A percentile compares a stretch with the other conserved stretches of the same genome.
Conservation (phyloP, 2,797 vertebrate species). For the Triplophysa bombifrons region DNA sequence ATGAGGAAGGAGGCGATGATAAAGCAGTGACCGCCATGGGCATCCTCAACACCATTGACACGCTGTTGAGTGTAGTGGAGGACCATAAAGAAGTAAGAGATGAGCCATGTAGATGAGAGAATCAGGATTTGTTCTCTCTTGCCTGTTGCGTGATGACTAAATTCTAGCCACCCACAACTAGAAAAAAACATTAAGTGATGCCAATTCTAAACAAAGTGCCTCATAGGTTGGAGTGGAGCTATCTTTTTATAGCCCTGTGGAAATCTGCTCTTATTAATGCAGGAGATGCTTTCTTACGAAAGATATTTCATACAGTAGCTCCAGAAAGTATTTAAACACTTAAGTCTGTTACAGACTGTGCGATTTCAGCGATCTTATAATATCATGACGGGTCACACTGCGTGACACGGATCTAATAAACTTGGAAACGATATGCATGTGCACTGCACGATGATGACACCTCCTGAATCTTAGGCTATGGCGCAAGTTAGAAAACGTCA, state of each 20-base stretch:
- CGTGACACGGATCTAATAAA: too few species aligned
- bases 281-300: not conserved
- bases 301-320: not conserved
- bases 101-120: not conserved
- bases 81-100: slow-evolving; percentile 97
- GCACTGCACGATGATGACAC: too few species aligned
- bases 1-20: slow-evolving; percentile 98
- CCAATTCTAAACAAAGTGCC: slow-evolving; percentile 65
- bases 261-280: not conserved
- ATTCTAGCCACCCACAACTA: slow-evolving; percentile 72
- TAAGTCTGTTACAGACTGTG: too few species aligned
- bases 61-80: slow-evolving; percentile 97
- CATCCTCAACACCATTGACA: slow-evolving; percentile 98
- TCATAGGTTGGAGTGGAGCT: slow-evolving; percentile 59
- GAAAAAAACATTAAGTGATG: slow-evolving; percentile 60
- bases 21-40: slow-evolving; percentile 99
- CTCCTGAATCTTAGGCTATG: too few species aligned
- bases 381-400: too few species aligned
- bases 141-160: slow-evolving; percentile 64
- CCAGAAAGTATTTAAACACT: not conserved
- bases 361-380: too few species aligned
- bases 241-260: slow-evolving; percentile 20
- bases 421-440: too few species aligned
- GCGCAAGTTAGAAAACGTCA: too few species aligned
- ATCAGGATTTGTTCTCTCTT: not conserved